Base-by-base conservation (phyloP, 1,140 invertebrate species). In the Hydropsyche tenuis region DNA sequence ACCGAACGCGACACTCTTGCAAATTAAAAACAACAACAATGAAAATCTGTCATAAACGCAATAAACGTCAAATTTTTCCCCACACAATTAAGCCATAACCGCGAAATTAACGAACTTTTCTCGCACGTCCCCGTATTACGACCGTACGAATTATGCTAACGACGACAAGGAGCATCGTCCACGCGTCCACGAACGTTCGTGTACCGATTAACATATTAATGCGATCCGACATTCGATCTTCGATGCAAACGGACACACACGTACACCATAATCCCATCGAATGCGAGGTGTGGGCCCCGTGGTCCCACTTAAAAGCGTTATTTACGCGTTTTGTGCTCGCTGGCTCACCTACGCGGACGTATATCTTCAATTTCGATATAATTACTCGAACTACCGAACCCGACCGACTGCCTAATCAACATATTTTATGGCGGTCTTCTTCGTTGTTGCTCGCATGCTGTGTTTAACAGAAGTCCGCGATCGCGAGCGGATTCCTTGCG, bases 351-450 rank as follows among this genome's bases (percentile, higher is more conserved):
- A 72, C 51, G 69, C 69, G 16, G 37, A 25, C 51, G 14, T 9
- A 37, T 63, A 30, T 63, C 69, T 65, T 73, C 62, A 73, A 51
- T 72, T 51, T 53, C 22, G 37, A 23, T 66, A 66, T 73, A 65
- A 73, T 73, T 72, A 72, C 53, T 9, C 46, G 25, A 71, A 73
- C 71, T 73, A 73, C 71, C 62, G 71, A 56, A 48, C 46, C 42
- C 62, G 43, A 20, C 53, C 64, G 62, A n/a, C 46, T 46, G 42
- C 37, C 53, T 71, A 53, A 71, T 71, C 45, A 63, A 46, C 69
- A 72, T 72, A 72, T 25, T 43, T 72, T 63, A 63, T 71, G 51
- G 20, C 30, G 30, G 30, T 62, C 18, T 1, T 6, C 64, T 20
- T 51, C 43, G 16, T 18, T 66, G 5, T 27, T 65, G 11, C 16